These are phyloP conservation scores for Ammospiza caudacuta DNA, from an alignment of 2,113 vertebrate species.

Conservation along the genomic window DNA sequence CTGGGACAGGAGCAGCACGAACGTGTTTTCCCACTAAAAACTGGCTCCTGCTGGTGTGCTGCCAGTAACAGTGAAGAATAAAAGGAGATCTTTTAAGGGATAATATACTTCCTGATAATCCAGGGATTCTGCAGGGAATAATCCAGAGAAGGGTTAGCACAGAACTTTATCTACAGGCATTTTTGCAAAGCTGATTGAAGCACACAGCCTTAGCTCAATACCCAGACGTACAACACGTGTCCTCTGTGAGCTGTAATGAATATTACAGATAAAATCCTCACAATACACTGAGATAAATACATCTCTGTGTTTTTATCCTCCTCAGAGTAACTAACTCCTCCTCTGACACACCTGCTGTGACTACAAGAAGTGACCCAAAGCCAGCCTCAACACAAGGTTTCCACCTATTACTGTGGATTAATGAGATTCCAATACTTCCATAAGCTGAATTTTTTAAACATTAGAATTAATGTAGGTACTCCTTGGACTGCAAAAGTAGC, in stretches of 20 bases:
- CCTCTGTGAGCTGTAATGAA: neutral
- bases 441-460: neutral
- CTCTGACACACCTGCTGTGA: neutral
- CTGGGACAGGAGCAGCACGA: neutral
- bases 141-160: neutral
- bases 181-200: conserved; percentile 17
- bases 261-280: neutral
- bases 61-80: neutral
- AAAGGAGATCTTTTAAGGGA: neutral
- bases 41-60: neutral
- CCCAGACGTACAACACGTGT: neutral
- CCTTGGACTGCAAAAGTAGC: neutral
- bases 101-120: neutral
- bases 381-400: neutral
- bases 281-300: neutral
- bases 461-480: neutral
- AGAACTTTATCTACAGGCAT: neutral
- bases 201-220: neutral
- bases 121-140: neutral
- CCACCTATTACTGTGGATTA: neutral
- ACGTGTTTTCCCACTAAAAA: neutral
- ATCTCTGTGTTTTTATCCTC: neutral
- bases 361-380: neutral
- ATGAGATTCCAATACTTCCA: neutral
- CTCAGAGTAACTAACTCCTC: neutral